Evolutionary conservation across 2,113 vertebrate genomes (phyloP).

Genomic region (Empidonax traillii): DNA sequence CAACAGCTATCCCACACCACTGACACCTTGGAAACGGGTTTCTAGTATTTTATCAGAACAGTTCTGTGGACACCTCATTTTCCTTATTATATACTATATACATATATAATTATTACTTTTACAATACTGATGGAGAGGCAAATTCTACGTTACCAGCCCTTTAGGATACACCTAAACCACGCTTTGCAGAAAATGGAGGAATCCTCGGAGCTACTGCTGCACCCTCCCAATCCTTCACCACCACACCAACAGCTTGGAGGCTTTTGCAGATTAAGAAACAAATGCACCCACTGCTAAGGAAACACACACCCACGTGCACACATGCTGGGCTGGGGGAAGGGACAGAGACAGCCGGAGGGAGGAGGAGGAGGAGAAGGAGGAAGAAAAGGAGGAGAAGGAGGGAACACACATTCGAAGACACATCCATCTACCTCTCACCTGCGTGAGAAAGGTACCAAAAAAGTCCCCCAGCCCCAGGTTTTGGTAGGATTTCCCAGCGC

Average conservation of each 20-base stretch:
- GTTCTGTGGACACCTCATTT: neutral
- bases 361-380: neutral
- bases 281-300: neutral
- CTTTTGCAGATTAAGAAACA: slow-evolving; percentile 40
- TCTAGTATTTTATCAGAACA: neutral
- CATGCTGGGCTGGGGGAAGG: slow-evolving; percentile 18
- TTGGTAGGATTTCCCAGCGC: neutral
- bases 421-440: neutral
- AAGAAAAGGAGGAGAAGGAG: neutral
- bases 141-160: neutral
- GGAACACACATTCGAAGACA: neutral
- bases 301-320: slow-evolving; percentile 16
- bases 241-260: neutral
- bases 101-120: neutral
- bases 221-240: neutral
- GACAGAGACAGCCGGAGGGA: neutral
- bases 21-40: rapidly evolving
- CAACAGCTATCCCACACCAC: neutral
- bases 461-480: neutral
- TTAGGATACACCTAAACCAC: neutral
- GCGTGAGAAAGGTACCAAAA: neutral
- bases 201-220: neutral
- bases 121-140: neutral
- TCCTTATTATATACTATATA: rapidly evolving
- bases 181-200: neutral